phyloP scores from a whole-genome alignment of 1,140 invertebrate genomes.

The Megalopta genalis region DNA sequence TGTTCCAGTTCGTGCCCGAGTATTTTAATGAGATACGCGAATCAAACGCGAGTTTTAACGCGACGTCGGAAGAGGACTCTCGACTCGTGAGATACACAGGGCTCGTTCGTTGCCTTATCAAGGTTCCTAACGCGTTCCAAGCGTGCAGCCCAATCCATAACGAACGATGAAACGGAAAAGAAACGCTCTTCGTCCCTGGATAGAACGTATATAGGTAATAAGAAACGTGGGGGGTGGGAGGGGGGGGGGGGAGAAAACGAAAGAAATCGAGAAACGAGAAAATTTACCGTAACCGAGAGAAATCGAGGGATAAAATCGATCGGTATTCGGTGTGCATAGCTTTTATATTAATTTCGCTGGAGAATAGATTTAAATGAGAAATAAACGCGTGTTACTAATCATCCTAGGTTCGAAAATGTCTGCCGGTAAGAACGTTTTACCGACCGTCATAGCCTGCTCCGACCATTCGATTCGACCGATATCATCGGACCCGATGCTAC shows the following conservation, averaged over 20 bases:
- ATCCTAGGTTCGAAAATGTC: neutral
- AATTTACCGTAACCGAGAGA: neutral
- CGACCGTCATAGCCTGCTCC: too few relatives aligned
- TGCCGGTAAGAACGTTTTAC: neutral
- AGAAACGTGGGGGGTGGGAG: too few relatives aligned
- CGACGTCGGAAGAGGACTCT: constrained; percentile 31
- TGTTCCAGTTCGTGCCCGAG: constrained; percentile 26
- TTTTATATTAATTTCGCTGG: constrained; percentile 25
- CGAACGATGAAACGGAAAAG: constrained; percentile 9
- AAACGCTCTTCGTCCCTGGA: constrained; percentile 32
- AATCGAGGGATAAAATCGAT: neutral
- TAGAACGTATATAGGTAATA: constrained; percentile 38
- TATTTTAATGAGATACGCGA: constrained; percentile 12
- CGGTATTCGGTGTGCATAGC: constrained; percentile 14
- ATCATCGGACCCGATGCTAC: too few relatives aligned
- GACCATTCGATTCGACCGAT: neutral
- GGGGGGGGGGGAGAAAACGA: neutral
- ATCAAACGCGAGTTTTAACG: too few relatives aligned
- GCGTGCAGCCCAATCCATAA: constrained; percentile 45
- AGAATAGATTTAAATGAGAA: constrained; percentile 8
- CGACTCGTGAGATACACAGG: constrained; percentile 65
- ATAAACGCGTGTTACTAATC: neutral
- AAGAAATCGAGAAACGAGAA: neutral
- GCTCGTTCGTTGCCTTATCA: constrained; percentile 72
- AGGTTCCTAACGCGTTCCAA: constrained; percentile 69